Conservation (phyloP, 2,888 invertebrate species). For the Acanthosoma haemorrhoidale region DNA sequence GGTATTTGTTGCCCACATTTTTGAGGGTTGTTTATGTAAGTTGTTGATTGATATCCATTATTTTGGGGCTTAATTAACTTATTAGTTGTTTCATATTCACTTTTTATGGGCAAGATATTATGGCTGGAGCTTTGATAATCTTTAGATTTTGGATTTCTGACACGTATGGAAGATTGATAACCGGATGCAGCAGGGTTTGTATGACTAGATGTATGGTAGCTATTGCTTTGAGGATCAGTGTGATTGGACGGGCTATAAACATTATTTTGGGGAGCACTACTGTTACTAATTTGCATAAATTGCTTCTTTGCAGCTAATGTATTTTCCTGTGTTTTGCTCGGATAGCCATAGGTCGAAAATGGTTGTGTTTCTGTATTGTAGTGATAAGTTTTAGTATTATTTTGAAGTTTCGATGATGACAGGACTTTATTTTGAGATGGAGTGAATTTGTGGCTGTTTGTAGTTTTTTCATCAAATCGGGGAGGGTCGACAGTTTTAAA, state of each 20-base stretch:
- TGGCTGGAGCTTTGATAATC: neutral
- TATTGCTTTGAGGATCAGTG: neutral
- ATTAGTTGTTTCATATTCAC: neutral
- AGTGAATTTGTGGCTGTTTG: neutral
- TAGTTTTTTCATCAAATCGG: neutral
- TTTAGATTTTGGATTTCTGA: neutral
- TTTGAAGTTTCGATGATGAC: neutral
- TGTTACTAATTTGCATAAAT: neutral
- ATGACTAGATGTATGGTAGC: neutral
- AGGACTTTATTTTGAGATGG: neutral
- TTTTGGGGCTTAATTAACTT: neutral
- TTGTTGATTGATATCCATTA: neutral
- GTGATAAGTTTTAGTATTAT: neutral
- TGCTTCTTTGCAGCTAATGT: slow-evolving; percentile 17
- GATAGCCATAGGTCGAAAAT: neutral
- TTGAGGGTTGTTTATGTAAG: neutral
- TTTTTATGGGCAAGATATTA: neutral
- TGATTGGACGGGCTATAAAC: neutral
- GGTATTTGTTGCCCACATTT: neutral
- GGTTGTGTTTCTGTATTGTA: neutral
- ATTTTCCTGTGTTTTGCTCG: slow-evolving; percentile 20
- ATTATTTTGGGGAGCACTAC: neutral
- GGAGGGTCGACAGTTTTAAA: neutral
- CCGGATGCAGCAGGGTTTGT: neutral
- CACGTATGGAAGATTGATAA: neutral